Evolutionary conservation across 2,797 vertebrate species (phyloP).

Genomic region (Sebastes trivittatus): DNA sequence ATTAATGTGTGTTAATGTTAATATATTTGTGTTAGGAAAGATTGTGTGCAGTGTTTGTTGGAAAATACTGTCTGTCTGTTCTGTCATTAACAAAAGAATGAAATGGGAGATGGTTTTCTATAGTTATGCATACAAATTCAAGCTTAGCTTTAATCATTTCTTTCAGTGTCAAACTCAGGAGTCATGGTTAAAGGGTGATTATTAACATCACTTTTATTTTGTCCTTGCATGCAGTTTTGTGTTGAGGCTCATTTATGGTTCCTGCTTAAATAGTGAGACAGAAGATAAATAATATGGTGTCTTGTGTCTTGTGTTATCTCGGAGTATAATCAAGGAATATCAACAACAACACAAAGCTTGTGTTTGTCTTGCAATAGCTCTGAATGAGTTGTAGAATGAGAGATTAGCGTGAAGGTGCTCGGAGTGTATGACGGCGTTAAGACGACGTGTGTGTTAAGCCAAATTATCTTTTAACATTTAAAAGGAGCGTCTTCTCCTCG

Average conservation of each 20-base stretch:
- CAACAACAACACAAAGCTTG: neutral
- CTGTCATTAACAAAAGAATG: neutral
- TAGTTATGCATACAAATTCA: neutral
- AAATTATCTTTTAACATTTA: conserved; percentile 30
- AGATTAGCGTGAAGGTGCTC: neutral
- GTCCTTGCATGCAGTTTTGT: neutral
- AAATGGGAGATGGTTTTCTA: neutral
- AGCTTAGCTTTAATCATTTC: neutral
- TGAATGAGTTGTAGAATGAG: conserved; percentile 4
- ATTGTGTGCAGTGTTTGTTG: neutral
- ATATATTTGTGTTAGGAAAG: neutral
- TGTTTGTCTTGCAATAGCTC: conserved; percentile 8
- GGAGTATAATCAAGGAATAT: neutral
- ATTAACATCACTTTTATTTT: neutral
- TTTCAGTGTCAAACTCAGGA: neutral
- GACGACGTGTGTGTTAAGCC: conserved; percentile 5
- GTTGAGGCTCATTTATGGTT: neutral
- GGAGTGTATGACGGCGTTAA: neutral
- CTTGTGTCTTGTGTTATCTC: neutral
- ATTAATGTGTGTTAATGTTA: neutral
- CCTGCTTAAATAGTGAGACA: neutral
- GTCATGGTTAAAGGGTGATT: neutral
- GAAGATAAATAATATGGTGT: neutral
- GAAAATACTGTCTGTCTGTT: neutral
- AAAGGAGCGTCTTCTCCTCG: conserved; percentile 17